These are phyloP conservation scores for Mandrillus leucophaeus DNA, from an alignment of 2,113 vertebrate genomes.

Conservation along the genomic window DNA sequence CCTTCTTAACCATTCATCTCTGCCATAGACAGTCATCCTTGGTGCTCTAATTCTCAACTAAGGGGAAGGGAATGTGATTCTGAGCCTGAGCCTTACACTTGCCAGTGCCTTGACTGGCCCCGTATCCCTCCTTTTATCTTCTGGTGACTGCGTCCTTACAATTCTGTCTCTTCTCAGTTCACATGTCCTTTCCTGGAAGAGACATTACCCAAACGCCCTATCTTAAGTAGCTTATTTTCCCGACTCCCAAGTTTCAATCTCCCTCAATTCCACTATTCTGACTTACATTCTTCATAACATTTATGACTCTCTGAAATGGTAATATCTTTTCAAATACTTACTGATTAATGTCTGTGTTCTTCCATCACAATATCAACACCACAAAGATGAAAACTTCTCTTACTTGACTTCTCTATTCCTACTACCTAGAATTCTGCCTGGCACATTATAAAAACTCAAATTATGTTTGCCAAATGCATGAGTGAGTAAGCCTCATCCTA, in stretches of 20 bases:
- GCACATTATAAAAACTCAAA: neutral
- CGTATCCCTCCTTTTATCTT: neutral
- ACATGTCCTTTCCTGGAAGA: neutral
- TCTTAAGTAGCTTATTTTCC: neutral
- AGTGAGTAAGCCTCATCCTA: neutral
- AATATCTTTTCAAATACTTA: neutral
- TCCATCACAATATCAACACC: neutral
- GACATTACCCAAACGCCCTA: neutral
- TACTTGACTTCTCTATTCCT: neutral
- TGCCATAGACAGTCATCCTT: neutral
- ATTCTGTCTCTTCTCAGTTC: neutral
- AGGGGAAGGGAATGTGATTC: neutral
- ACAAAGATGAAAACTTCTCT: neutral
- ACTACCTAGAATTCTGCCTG: neutral
- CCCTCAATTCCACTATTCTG: neutral
- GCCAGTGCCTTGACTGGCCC: neutral
- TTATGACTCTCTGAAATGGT: neutral
- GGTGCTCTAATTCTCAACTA: neutral
- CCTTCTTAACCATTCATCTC: neutral
- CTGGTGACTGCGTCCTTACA: neutral
- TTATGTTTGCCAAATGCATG: neutral
- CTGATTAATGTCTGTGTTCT: neutral
- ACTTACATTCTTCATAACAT: neutral
- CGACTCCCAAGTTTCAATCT: neutral
- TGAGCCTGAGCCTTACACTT: neutral